Percentiles rank a stretch among this genome's conserved stretches.
Conservation (phyloP, 2,113 vertebrate genomes). For the Nicator chloris region DNA sequence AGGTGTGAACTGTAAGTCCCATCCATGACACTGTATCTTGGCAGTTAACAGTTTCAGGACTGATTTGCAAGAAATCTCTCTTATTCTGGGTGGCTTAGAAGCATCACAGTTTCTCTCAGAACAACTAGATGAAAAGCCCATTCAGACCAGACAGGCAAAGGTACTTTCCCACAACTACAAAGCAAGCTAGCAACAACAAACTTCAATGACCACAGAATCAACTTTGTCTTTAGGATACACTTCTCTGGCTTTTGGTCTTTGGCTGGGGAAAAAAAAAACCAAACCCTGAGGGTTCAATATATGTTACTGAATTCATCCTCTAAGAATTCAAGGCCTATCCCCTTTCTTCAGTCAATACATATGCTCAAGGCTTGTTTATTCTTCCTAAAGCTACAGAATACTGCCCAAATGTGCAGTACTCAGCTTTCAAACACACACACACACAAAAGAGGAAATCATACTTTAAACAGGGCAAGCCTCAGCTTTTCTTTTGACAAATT, state of each 20-base stretch:
- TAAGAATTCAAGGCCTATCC: neutral
- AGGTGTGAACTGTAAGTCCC: neutral
- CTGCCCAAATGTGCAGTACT: neutral
- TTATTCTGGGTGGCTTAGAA: neutral
- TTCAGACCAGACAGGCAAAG: neutral
- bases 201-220: neutral
- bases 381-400: neutral
- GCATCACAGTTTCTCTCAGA: neutral
- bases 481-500: neutral
- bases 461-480: neutral
- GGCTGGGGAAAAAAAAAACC: neutral
- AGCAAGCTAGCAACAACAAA: neutral
- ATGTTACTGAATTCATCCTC: neutral
- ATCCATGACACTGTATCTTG: neutral
- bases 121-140: neutral
- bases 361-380: neutral
- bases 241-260: neutral
- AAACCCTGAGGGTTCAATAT: neutral
- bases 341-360: neutral
- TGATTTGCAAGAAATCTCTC: neutral
- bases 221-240: neutral
- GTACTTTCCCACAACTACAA: conserved; percentile 20
- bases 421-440: neutral
- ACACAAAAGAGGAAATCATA: neutral
- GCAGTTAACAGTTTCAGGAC: neutral